Evolutionary conservation across 2,888 invertebrate genomes (phyloP), one percentile per base, ranked within the genome.

Genomic region (Chrysotoxum bicinctum): DNA sequence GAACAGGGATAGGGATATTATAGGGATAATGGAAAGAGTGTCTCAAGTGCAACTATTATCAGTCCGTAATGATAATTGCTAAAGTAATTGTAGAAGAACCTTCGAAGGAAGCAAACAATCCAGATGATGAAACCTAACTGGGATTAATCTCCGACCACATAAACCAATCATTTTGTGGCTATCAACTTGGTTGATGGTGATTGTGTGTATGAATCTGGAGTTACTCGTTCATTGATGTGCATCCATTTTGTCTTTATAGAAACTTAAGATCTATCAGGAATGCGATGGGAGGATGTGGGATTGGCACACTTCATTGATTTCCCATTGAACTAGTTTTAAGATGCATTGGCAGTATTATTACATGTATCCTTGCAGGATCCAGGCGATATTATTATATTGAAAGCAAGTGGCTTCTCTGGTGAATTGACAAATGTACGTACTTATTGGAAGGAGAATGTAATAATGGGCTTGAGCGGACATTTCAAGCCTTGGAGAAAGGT

Each of bases 31-130:
- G 35, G 45, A 10, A 45, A 23, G 52, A 45, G 72, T 60, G 43
- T 68, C 76, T 77, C 82, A 73, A 77, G 74, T 83, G 83, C 78
- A 70, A 78, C 83, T 78, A 83, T 78, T 83, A 83, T 32, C 23
- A 66, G 21, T 35, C 23, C n/a, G 64, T 78, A 83, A 83, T 78
- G 78, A 78, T 78, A 74, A 83, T 83, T 69, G 69, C 68, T 69
- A 74, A 78, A 83, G 83, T 83, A 83, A 83, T 74, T 78, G 62
- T 64, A 77, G 69, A 82, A 68, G 73, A 73, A 73, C 72, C 40
- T 56, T 74, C 45, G 37, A 50, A 50, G 23, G 50, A 21, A 40
- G 62, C 82, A 83, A 73, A 69, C 56, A 83, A 69, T 77, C 66
- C 54, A 60, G 68, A 82, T 77, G 83, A 74, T 74, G 62, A 74